Conservation (phyloP, 2,888 invertebrate genomes). For the Iselma pallidipennis region DNA sequence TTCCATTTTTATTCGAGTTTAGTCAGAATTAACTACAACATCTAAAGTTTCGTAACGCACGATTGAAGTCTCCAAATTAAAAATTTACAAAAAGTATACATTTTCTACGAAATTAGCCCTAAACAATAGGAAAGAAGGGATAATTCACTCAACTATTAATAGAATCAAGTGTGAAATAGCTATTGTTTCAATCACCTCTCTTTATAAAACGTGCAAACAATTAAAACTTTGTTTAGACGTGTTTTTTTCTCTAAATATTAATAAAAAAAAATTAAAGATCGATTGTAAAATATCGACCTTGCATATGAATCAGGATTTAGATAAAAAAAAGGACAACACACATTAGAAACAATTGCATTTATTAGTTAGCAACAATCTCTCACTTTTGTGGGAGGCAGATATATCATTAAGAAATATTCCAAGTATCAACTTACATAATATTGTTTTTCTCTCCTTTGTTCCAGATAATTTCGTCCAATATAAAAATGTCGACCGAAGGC, state of each 20-base stretch:
- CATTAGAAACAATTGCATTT: no score
- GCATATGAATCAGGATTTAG: neutral
- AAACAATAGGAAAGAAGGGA: no score
- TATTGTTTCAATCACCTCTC: neutral
- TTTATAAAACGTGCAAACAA: neutral
- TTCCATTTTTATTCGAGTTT: no score
- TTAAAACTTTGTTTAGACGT: neutral
- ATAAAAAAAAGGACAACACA: neutral
- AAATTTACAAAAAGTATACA: no score
- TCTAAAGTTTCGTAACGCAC: slow-evolving; percentile 1
- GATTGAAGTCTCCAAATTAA: neutral
- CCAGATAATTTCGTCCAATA: slow-evolving; percentile 46
- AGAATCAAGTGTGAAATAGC: neutral
- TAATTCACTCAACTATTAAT: neutral
- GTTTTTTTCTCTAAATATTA: neutral
- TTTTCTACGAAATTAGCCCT: no score
- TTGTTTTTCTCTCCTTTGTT: slow-evolving; percentile 27
- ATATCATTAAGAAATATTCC: no score
- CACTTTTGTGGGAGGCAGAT: neutral
- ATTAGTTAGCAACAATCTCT: neutral
- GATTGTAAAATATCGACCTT: neutral
- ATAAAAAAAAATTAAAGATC: neutral
- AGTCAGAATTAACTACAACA: no score
- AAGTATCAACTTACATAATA: no score
- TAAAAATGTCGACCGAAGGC: slow-evolving; percentile 50